A percentile compares a stretch with the other conserved stretches of the same genome.
phyloP scores from a whole-genome alignment of 1,140 invertebrate species.

The Trachelipus rathkii region DNA sequence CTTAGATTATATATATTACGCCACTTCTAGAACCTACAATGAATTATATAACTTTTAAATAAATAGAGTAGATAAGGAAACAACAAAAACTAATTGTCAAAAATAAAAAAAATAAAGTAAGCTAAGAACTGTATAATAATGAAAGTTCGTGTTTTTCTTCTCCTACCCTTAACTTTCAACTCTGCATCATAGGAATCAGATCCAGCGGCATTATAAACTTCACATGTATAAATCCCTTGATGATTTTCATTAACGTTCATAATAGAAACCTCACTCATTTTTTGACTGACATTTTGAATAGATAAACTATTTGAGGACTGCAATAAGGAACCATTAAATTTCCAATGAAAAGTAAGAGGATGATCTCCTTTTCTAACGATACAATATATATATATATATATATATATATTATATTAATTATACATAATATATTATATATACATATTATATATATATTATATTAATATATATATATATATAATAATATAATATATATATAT shows the following conservation, averaged over 20 bases:
- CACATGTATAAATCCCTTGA: conserved; percentile 48
- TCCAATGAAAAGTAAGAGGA: conserved; percentile 47
- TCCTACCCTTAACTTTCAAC: conserved; percentile 5
- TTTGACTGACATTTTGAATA: conserved; percentile 47
- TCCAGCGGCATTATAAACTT: conserved; percentile 47
- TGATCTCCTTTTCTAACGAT: conserved; percentile 50
- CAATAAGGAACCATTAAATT: conserved; percentile 46
- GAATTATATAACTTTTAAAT: too few relatives aligned
- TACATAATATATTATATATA: too few relatives aligned
- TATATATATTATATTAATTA: too few relatives aligned
- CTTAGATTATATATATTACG: too few relatives aligned
- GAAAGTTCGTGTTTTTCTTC: not conserved
- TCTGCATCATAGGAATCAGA: not conserved
- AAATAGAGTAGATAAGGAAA: too few relatives aligned
- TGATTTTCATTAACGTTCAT: conserved; percentile 39
- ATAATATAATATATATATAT: too few relatives aligned
- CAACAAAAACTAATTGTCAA: too few relatives aligned
- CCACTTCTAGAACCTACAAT: too few relatives aligned
- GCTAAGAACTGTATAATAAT: not conserved
- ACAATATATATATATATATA: too few relatives aligned
- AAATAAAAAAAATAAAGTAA: not conserved
- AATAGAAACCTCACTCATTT: conserved; percentile 50
- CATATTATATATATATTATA: too few relatives aligned
- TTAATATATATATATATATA: too few relatives aligned
- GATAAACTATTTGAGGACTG: conserved; percentile 56